phyloP scores from a whole-genome alignment of 1,140 invertebrate species.

The Maconellicoccus hirsutus region DNA sequence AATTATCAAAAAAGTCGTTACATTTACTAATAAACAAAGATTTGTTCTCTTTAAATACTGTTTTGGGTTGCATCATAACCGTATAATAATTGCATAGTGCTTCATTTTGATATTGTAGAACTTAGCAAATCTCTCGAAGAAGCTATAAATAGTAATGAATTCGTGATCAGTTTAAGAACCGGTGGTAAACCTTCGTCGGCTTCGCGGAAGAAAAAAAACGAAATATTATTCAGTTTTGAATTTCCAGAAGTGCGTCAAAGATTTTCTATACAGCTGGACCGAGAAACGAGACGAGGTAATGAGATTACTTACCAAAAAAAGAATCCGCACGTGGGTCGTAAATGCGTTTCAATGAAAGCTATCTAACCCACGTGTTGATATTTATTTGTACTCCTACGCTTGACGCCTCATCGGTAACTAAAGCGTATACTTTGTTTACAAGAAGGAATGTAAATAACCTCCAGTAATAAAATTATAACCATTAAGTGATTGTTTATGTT shows the following conservation, averaged over 20 bases:
- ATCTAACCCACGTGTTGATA: background rate
- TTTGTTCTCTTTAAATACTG: background rate
- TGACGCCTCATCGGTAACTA: background rate
- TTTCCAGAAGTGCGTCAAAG: slow-evolving; percentile 48
- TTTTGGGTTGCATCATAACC: too few relatives aligned
- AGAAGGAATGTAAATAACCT: too few relatives aligned
- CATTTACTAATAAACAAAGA: too few relatives aligned
- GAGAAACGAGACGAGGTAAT: slow-evolving; percentile 47
- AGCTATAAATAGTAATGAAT: slow-evolving; percentile 44
- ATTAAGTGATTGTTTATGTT: slow-evolving; percentile 25
- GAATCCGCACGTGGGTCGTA: background rate
- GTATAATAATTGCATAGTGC: background rate
- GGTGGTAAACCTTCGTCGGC: slow-evolving; percentile 35
- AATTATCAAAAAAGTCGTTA: background rate
- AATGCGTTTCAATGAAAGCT: background rate
- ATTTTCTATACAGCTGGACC: slow-evolving; percentile 51
- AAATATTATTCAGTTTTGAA: slow-evolving; percentile 51
- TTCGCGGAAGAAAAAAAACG: slow-evolving; percentile 39
- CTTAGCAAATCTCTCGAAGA: slow-evolving; percentile 44
- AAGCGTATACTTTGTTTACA: too few relatives aligned
- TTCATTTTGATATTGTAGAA: slow-evolving; percentile 35
- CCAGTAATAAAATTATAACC: too few relatives aligned
- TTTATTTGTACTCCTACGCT: background rate
- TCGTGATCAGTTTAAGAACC: slow-evolving; percentile 48
- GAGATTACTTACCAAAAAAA: slow-evolving; percentile 11